Base-by-base conservation (phyloP, 2,797 vertebrate genomes). In the Rhincodon typus region DNA sequence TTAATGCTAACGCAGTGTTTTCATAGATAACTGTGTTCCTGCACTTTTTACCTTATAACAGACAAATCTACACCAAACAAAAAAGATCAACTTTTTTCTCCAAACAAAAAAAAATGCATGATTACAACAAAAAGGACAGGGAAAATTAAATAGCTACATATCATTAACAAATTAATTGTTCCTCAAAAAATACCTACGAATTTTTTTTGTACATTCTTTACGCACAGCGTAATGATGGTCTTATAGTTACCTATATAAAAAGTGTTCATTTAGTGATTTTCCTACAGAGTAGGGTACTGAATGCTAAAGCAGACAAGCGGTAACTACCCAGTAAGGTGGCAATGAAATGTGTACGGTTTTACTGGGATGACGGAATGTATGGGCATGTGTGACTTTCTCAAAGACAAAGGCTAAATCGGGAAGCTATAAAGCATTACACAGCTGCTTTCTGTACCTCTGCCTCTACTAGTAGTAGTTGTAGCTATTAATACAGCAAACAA, bases 111-210 rank as follows among this genome's bases (percentile, higher is more conserved):
- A 98, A 97, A 96, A 69, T 97, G 97, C 98, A 98, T 98, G 98
- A 99, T 99, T 99, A 99, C 98, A 98, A 98, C 98, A 98, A 95
- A 95, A 98, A 98, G 98, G 98, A 99, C 98, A 98, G 98, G 98
- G 97, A 97, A 98, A 99, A 99, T 99, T 99, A 99, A 99, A 99
- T 99, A 99, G 98, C 99, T 99, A 99, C 99, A 99, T 98, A 98
- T 99, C 99, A 99, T 99, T 99, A 99, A 99, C 99, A 99, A 99
- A 99, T 99, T 99, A 99, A 99, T 99, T 99, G 98, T 98, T 99
- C 98, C 98, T 99, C 99, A 99, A 99, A 99, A 99, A 99, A 99
- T 99, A 99, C 98, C 99, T 99, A 99, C 98, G 98, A 99, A 98
- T 99, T 99, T 97, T 98, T 98, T 99, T 98, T 99, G 99, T 99